phyloP scores from a whole-genome alignment of 2,888 invertebrate genomes.

The Dryomyza anilis region DNA sequence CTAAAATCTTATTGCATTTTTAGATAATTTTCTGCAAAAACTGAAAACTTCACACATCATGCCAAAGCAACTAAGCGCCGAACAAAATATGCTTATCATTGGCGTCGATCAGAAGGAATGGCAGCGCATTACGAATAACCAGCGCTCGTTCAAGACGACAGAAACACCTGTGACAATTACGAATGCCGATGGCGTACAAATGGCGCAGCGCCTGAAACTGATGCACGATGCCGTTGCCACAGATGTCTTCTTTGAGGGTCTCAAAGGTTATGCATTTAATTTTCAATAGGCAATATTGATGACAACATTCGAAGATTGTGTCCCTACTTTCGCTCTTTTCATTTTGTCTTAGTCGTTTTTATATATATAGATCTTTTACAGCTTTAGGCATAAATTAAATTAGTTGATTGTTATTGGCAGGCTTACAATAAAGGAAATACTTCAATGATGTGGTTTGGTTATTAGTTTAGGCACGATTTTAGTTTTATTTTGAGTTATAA shows the following conservation, averaged over 20 bases:
- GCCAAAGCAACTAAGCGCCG: constrained; percentile 44
- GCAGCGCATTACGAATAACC: constrained; percentile 41
- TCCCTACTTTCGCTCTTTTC: too few species aligned
- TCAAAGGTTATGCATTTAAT: constrained; percentile 41
- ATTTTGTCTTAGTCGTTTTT: too few species aligned
- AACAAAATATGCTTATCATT: constrained; percentile 38
- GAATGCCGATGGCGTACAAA: constrained; percentile 7
- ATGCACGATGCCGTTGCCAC: constrained; percentile 31
- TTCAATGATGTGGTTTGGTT: too few species aligned
- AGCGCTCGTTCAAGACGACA: constrained; percentile 25
- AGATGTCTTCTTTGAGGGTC: constrained; percentile 41
- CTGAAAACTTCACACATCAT: constrained; percentile 52
- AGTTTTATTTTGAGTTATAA: too few species aligned
- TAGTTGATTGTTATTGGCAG: too few species aligned
- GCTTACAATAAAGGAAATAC: too few species aligned
- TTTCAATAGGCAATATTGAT: constrained; percentile 35
- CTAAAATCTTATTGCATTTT: not conserved
- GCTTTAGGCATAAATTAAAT: too few species aligned
- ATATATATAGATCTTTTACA: too few species aligned
- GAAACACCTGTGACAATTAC: not conserved
- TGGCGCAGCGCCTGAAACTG: constrained; percentile 31
- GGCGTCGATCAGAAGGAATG: constrained; percentile 46
- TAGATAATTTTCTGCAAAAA: constrained; percentile 50
- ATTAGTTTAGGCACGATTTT: too few species aligned
- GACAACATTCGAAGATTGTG: too few species aligned